Conservation (phyloP, 2,113 vertebrate genomes). For the Struthidea cinerea region DNA sequence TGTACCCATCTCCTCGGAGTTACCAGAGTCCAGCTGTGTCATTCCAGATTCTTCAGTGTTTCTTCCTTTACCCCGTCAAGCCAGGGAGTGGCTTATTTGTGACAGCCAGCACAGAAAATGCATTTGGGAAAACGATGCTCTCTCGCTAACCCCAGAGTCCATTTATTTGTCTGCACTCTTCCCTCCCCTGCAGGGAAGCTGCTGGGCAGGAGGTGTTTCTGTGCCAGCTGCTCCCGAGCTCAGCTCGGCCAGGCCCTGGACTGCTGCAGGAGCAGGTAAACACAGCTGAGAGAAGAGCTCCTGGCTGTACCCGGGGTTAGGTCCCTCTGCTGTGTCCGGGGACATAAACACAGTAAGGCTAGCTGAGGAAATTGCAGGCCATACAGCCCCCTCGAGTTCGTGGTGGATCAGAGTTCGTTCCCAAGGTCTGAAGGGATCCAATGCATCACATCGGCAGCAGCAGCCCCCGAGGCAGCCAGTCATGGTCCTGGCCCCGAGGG, state of each 20-base stretch:
- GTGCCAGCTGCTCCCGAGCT: not conserved
- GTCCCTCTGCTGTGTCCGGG: not conserved
- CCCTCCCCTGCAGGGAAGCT: not conserved
- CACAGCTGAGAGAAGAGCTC: not conserved
- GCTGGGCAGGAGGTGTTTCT: not conserved
- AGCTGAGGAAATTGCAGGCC: not conserved
- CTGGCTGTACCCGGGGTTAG: not conserved
- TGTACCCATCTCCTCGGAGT: fast-evolving
- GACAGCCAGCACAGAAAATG: not conserved
- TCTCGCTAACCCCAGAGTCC: not conserved
- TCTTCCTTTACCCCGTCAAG: not conserved
- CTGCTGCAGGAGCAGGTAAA: not conserved
- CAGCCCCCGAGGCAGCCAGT: not conserved
- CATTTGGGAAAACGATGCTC: not conserved
- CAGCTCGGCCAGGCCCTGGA: not conserved
- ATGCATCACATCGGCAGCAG: not conserved
- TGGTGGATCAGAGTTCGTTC: not conserved
- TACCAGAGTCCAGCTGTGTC: not conserved
- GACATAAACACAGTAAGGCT: not conserved
- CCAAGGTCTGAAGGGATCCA: not conserved
- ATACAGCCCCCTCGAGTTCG: fast-evolving
- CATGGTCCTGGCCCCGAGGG: not conserved
- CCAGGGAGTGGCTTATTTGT: not conserved
- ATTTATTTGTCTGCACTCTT: not conserved
- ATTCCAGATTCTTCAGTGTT: not conserved